Evolutionary conservation across 2,797 vertebrate genomes (phyloP).

Genomic region (Erethizon dorsatum): DNA sequence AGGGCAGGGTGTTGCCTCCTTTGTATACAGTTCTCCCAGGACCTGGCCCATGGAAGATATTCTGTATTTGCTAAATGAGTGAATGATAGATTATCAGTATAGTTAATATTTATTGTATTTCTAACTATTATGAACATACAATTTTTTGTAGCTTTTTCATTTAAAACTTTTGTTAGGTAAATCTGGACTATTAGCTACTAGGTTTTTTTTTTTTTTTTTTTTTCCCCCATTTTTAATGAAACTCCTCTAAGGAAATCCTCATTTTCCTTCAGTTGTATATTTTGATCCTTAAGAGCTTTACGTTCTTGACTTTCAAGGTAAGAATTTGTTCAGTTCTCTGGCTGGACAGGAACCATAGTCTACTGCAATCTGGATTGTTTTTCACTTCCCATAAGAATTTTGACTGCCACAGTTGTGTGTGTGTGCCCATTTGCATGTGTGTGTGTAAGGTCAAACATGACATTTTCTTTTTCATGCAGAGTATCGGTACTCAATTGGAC

Average conservation of each 20-base stretch:
- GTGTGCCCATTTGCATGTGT: no score
- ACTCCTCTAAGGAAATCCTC: background rate
- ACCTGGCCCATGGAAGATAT: background rate
- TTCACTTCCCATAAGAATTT: background rate
- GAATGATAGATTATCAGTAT: background rate
- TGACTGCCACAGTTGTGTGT: background rate
- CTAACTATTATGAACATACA: conserved; percentile 19
- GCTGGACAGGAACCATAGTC: background rate
- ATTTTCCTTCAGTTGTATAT: background rate
- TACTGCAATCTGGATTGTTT: background rate
- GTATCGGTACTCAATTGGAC: background rate
- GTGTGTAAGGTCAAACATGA: background rate
- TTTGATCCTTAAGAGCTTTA: conserved; percentile 1
- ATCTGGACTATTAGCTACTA: background rate
- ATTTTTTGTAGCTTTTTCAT: conserved; percentile 11
- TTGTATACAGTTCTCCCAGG: background rate
- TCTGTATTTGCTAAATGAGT: background rate
- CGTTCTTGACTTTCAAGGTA: background rate
- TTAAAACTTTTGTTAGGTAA: conserved; percentile 56
- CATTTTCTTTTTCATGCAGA: conserved; percentile 3
- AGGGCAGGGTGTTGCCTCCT: background rate
- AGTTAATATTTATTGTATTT: background rate
- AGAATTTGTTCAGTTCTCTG: conserved; percentile 37
- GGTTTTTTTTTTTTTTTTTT: background rate
- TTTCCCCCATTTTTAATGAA: background rate